phyloP scores from a whole-genome alignment of 2,888 invertebrate genomes.

The Mylabris sibirica region DNA sequence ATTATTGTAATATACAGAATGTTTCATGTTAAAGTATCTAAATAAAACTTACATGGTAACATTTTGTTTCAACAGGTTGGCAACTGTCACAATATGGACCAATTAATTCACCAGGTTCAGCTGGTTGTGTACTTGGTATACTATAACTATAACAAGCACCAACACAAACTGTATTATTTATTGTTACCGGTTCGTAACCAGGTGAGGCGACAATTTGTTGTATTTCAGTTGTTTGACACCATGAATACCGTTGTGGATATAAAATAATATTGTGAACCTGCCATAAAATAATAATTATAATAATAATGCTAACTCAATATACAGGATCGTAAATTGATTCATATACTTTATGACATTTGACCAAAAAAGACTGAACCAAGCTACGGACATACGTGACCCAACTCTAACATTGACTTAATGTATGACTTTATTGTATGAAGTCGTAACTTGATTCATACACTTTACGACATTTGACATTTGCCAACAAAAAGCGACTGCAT shows the following conservation, averaged over 20 bases:
- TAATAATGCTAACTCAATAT: too few species aligned
- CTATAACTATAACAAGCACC: slow-evolving; percentile 77
- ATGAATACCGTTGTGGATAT: slow-evolving; percentile 74
- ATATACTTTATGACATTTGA: too few species aligned
- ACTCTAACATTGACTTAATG: too few species aligned
- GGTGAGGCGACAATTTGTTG: slow-evolving; percentile 74
- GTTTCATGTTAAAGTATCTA: too few species aligned
- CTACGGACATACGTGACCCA: too few species aligned
- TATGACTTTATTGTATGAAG: too few species aligned
- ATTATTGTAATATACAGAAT: too few species aligned
- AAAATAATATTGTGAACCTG: slow-evolving; percentile 76
- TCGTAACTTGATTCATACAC: too few species aligned
- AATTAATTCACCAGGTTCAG: slow-evolving; percentile 70
- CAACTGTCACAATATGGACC: slow-evolving; percentile 76
- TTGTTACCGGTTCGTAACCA: slow-evolving; percentile 69
- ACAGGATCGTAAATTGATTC: too few species aligned
- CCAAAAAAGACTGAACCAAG: too few species aligned
- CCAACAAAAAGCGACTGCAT: too few species aligned
- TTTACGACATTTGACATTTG: too few species aligned
- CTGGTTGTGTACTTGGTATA: slow-evolving; percentile 72
- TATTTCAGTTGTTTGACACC: slow-evolving; percentile 74
- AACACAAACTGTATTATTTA: slow-evolving; percentile 76
- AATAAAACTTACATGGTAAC: slow-evolving; percentile 72
- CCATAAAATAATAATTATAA: slow-evolving; percentile 9
- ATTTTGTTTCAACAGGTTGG: slow-evolving; percentile 69